Conservation (phyloP, 2,888 invertebrate genomes). For the Catocala sponsa region DNA sequence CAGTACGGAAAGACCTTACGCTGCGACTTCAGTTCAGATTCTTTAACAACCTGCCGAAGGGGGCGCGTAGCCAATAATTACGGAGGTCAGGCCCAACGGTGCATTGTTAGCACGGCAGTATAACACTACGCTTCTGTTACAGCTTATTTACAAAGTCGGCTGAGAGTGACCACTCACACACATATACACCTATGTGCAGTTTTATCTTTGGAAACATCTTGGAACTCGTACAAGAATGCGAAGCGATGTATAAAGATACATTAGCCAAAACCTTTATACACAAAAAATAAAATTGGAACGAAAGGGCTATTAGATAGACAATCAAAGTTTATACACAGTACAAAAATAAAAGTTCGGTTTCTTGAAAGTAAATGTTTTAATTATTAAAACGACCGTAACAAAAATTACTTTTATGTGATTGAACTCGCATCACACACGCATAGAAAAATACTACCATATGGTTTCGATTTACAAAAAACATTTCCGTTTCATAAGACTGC, state of each 20-base stretch:
- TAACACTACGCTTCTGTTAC: constrained; percentile 84
- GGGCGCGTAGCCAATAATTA: constrained; percentile 94
- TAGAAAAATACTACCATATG: too few species aligned
- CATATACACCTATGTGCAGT: constrained; percentile 69
- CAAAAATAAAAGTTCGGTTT: too few species aligned
- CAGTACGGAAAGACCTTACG: constrained; percentile 98
- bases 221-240: too few species aligned
- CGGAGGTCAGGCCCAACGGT: constrained; percentile 78
- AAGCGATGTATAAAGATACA: too few species aligned
- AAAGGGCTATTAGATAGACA: too few species aligned
- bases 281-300: too few species aligned
- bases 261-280: too few species aligned
- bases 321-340: too few species aligned
- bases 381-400: too few species aligned
- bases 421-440: too few species aligned
- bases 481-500: constrained; percentile 64
- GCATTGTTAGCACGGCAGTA: constrained; percentile 79
- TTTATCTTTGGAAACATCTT: constrained; percentile 57
- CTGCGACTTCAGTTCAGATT: constrained; percentile 98
- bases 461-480: not conserved
- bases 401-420: too few species aligned
- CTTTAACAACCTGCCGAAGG: constrained; percentile 97
- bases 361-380: too few species aligned
- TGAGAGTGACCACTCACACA: constrained; percentile 73
- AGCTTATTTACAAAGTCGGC: constrained; percentile 68